These are phyloP conservation scores for Larimichthys crocea DNA, from an alignment of 2,113 vertebrate genomes.

Conservation along the genomic window DNA sequence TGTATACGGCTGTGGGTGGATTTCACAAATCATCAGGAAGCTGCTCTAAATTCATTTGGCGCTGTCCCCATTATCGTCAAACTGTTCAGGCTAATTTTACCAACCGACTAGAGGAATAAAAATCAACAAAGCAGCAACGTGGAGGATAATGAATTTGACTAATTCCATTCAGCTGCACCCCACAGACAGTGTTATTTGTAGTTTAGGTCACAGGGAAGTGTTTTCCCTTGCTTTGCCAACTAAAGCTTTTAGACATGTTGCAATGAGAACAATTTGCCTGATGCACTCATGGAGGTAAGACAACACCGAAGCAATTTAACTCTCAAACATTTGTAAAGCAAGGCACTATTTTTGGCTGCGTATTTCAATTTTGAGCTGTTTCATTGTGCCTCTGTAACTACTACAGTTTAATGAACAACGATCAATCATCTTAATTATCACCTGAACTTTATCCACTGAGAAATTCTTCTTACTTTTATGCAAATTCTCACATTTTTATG, in stretches of 20 bases:
- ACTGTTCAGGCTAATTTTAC: conserved; percentile 75
- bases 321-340: not conserved
- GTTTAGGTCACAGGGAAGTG: conserved; percentile 19
- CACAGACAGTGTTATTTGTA: conserved; percentile 21
- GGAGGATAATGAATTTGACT: conserved; percentile 63
- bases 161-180: conserved; percentile 47
- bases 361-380: not conserved
- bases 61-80: conserved; percentile 66
- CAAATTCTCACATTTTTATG: conserved; percentile 21
- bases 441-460: not conserved
- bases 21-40: conserved; percentile 57
- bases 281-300: not conserved
- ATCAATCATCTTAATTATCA: not conserved
- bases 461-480: not conserved
- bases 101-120: conserved; percentile 53
- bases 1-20: conserved; percentile 16
- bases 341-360: not conserved
- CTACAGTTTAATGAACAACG: not conserved
- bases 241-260: conserved; percentile 24
- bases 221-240: conserved; percentile 22
- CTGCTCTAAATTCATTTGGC: conserved; percentile 69
- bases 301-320: not conserved
- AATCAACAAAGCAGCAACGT: conserved; percentile 50
- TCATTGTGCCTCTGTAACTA: not conserved
- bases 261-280: conserved; percentile 11